Evolutionary conservation across 2,113 vertebrate genomes (phyloP), one percentile per base, ranked within the genome.

Genomic region (Camelus dromedarius): DNA sequence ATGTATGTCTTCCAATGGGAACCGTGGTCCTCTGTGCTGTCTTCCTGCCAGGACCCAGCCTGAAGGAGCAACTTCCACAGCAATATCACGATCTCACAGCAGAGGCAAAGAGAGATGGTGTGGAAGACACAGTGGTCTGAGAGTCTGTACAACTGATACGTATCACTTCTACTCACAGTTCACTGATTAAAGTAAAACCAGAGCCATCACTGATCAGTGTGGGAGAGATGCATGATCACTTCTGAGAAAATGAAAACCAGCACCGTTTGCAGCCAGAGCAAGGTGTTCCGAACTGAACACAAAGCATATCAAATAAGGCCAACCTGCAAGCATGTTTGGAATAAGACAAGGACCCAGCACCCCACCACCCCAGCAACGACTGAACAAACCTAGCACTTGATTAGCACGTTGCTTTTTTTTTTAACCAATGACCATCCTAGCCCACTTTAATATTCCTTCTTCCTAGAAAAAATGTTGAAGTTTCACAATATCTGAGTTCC

Each of bases 11-110:
- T 80, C 56, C 7, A 5, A 3, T 14, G 11, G 46, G 15, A 35
- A 4, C 28, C 6, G 22, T 13, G 14, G 54, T 38, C 28, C 20
- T 60, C 16, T 16, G 12, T 14, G 6, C 8, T 64, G 1, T 26
- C 26, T 64, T 69, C 12, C 30, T 22, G 13, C 38, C 35, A 62
- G 18, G 6, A 73, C 30, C 3, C 13, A 48, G 8, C 6, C 13
- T 28, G 13, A 2, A 77, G 54, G 1, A 88, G 8, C 1, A 58
- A 18, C 2, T 3, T 0, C 2, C 2, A 28, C 1, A 50, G 28
- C 38, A 66, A 2, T 1, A 16, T 30, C 6, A 11, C 46, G 9
- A 1, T 18, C 20, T 19, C 26, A 35, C 1, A n/a, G 28, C 19
- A 56, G 64, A 90, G 32, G 8, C 18, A 38, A 73, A 60, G 6